Evolutionary conservation across 1,140 invertebrate genomes (phyloP).

Genomic region (Hormaphis cornu): DNA sequence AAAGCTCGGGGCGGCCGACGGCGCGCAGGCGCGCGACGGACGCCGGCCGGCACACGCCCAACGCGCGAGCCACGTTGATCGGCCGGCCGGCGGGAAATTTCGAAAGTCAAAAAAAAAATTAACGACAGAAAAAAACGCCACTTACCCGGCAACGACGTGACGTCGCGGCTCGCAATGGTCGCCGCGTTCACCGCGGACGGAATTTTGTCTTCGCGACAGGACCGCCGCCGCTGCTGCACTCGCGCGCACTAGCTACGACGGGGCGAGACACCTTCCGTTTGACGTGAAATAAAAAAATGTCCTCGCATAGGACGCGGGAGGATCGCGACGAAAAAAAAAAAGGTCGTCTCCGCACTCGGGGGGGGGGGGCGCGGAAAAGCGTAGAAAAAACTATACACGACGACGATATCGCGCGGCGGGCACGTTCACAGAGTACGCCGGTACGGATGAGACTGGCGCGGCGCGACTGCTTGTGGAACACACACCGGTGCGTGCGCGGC

Average conservation of each 20-base stretch:
- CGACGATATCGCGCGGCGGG: not conserved
- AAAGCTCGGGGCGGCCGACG: not conserved
- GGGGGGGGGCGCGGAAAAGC: too few relatives aligned
- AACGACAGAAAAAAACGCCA: not conserved
- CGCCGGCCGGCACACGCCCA: conserved; percentile 31
- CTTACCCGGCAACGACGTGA: conserved; percentile 30
- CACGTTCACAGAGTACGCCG: conserved; percentile 1
- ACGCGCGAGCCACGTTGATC: conserved; percentile 27
- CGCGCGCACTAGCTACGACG: not conserved
- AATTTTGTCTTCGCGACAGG: not conserved
- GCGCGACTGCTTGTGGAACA: not conserved
- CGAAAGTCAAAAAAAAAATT: too few relatives aligned
- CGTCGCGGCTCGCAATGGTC: too few relatives aligned
- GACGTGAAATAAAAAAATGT: too few relatives aligned
- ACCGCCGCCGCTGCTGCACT: not conserved
- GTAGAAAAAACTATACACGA: too few relatives aligned
- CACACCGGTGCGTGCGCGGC: conserved; percentile 9
- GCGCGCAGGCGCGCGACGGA: conserved; percentile 6
- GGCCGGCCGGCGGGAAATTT: conserved; percentile 9
- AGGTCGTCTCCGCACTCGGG: too few relatives aligned
- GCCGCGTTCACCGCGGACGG: not conserved
- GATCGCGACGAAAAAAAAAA: too few relatives aligned
- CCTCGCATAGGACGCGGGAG: too few relatives aligned
- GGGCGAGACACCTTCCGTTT: not conserved
- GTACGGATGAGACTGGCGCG: conserved; percentile 17